These are phyloP conservation scores for Petroica traversi DNA, from an alignment of 2,113 vertebrate species.

Conservation along the genomic window DNA sequence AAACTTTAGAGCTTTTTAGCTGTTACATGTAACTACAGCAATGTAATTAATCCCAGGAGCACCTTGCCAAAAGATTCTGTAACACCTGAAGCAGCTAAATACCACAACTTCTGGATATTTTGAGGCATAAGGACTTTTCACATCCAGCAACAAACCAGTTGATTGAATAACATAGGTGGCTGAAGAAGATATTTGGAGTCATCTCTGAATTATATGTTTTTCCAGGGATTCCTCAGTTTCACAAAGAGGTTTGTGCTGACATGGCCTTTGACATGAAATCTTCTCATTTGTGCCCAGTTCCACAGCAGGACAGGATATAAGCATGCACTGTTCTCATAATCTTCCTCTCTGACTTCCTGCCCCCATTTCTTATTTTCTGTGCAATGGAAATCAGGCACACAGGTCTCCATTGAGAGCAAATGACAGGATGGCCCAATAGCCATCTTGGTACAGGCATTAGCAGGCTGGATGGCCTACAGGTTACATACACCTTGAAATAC, in stretches of 20 bases:
- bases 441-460: not conserved
- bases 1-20: not conserved
- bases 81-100: not conserved
- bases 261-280: not conserved
- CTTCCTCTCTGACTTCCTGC: not conserved
- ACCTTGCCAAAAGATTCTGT: not conserved
- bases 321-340: not conserved
- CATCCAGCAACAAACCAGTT: not conserved
- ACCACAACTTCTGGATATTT: not conserved
- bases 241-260: not conserved
- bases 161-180: not conserved
- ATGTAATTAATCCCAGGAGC: not conserved
- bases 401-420: not conserved
- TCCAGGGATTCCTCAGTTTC: not conserved
- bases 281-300: not conserved
- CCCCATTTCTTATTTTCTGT: not conserved
- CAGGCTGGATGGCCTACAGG: not conserved
- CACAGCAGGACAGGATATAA: not conserved
- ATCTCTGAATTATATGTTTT: not conserved
- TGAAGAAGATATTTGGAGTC: not conserved
- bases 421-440: not conserved
- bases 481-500: not conserved
- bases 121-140: not conserved
- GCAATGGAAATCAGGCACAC: not conserved
- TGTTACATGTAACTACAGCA: accelerated